Conservation (phyloP, 2,797 vertebrate genomes). For the Eulemur coronatus region DNA sequence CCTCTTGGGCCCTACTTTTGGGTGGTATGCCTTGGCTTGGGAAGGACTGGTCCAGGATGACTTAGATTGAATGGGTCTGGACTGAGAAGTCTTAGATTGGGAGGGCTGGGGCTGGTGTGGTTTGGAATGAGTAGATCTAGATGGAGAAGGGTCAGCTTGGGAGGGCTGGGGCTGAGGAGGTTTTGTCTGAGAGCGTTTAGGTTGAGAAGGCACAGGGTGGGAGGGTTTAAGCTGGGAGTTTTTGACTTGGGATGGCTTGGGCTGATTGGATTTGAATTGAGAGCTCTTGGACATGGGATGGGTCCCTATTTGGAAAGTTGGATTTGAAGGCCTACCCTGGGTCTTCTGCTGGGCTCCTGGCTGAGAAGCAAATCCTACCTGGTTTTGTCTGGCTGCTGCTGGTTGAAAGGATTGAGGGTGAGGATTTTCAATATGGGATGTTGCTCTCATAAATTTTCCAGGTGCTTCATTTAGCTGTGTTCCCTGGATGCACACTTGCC, state of each 20-base stretch:
- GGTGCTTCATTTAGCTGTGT: neutral
- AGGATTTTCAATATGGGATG: neutral
- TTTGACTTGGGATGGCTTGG: neutral
- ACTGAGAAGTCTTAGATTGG: neutral
- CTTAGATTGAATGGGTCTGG: neutral
- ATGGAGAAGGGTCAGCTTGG: neutral
- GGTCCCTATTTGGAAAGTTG: neutral
- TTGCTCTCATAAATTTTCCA: neutral
- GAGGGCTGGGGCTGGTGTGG: neutral
- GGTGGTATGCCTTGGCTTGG: neutral
- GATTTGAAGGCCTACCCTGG: neutral
- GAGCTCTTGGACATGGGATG: neutral
- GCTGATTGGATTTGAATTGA: neutral
- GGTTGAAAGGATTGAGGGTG: neutral
- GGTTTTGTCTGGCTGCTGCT: neutral
- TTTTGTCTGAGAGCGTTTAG: neutral
- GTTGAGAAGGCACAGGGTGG: neutral
- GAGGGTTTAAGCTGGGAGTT: neutral
- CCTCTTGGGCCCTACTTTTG: slow-evolving; percentile 29
- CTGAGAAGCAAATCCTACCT: neutral
- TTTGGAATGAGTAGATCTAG: neutral
- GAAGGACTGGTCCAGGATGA: neutral
- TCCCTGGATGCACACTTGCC: neutral
- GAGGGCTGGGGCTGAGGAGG: neutral
- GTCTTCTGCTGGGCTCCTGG: neutral